Evolutionary conservation across 2,113 vertebrate genomes (phyloP).

Genomic region (Castor canadensis): DNA sequence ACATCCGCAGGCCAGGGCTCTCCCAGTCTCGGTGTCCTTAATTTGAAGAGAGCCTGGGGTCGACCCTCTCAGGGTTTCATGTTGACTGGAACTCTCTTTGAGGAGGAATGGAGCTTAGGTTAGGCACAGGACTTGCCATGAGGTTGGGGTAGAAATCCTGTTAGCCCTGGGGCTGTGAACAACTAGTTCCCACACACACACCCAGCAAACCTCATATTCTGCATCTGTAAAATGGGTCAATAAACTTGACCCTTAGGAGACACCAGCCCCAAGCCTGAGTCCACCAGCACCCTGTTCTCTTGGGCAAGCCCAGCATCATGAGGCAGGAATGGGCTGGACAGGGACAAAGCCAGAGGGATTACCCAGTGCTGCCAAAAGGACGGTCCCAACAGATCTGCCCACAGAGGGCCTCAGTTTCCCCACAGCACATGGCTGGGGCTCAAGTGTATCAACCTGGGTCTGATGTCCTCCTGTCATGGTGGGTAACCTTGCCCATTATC

Average conservation of each 20-base stretch:
- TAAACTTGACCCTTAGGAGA: not conserved
- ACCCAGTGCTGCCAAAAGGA: not conserved
- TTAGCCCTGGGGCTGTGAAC: not conserved
- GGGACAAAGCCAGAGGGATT: too few relatives aligned
- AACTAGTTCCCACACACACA: too few relatives aligned
- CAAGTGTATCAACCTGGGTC: not conserved
- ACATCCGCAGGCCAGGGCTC: not conserved
- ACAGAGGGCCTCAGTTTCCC: slow-evolving; percentile 31
- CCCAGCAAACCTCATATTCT: not conserved
- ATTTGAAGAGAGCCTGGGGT: not conserved
- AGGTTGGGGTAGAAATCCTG: not conserved
- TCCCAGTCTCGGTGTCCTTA: not conserved
- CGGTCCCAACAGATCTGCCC: not conserved
- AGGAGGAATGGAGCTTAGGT: not conserved
- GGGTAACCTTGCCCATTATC: not conserved
- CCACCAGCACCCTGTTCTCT: not conserved
- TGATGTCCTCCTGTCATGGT: not conserved
- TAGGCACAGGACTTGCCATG: not conserved
- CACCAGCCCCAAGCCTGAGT: not conserved
- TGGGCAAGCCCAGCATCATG: not conserved
- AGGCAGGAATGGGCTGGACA: not conserved
- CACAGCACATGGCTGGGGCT: not conserved
- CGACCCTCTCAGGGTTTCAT: not conserved
- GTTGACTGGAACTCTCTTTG: not conserved
- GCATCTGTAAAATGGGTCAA: not conserved